Base-by-base conservation (phyloP, 2,113 vertebrate genomes). In the Halcyon senegalensis region DNA sequence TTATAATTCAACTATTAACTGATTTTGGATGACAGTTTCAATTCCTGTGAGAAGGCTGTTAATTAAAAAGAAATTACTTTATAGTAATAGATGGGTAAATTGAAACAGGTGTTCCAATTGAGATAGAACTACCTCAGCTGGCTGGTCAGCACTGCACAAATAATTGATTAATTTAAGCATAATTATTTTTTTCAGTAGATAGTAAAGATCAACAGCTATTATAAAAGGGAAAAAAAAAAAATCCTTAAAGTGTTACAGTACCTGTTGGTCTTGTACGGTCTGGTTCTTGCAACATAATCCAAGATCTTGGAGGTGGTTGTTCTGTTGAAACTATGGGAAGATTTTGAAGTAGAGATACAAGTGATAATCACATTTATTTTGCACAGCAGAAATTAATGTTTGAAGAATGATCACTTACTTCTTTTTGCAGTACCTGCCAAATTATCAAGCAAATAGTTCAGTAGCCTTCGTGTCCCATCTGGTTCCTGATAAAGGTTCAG, bases 371-470 rank as follows among this genome's bases (percentile, higher is more conserved):
- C 90, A 91, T 97, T 97, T 93, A 96, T 33, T 94, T 48, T 76
- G 92, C 82, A 79, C 62, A 84, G n/a, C 89, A 94, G 67, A 93
- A 95, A 91, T 55, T 89, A 90, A 94, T 91, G 59, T 93, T 95
- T 84, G 55, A 96, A 79, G 73, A 96, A 89, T 73, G 56, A 93
- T 62, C 91, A 99, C 99, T 99, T 98, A 99, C 99, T 99, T 98
- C 99, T 99, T 98, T 99, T 99, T 97, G 99, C 99, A 98, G 99
- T 98, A 98, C 99, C 99, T 98, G 99, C 99, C 98, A 99, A 99
- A 99, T 99, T 99, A 99, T 99, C 99, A 98, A 99, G 98, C 98
- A 99, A 99, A 98, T 99, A 99, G 98, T 98, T 99, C 97, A 99
- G 98, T 97, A 99, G 99, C 98, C 99, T 98, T 95, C 99, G 98